Conservation (phyloP, 2,888 invertebrate genomes). For the Amblyteles armatorius region DNA sequence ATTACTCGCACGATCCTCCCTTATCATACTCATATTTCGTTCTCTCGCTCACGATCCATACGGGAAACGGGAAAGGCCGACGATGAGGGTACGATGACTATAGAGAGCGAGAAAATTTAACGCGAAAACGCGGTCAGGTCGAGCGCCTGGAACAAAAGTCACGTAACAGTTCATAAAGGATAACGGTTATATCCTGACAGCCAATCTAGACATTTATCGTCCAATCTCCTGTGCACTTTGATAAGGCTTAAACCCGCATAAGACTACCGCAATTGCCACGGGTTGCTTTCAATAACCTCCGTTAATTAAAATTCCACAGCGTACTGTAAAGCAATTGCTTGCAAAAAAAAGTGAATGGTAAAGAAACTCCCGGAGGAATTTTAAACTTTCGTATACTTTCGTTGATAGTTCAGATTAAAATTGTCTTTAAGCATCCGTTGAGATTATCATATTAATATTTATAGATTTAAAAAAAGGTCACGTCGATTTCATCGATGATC, state of each 20-base stretch:
- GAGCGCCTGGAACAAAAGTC: not conserved
- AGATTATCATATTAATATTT: not conserved
- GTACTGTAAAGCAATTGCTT: not conserved
- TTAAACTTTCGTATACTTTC: not conserved
- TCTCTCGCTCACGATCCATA: not conserved
- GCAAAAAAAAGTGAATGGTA: not conserved
- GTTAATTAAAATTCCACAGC: constrained; percentile 18
- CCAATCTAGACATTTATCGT: constrained; percentile 48
- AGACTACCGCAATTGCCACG: not conserved
- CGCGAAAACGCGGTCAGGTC: not conserved
- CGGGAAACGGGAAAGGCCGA: not conserved
- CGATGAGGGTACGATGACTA: not conserved
- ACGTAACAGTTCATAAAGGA: constrained; percentile 41
- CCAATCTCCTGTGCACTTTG: constrained; percentile 25
- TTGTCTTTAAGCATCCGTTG: not conserved
- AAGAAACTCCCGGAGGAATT: not conserved
- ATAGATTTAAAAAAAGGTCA: not conserved
- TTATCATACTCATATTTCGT: constrained; percentile 40
- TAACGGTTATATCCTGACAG: constrained; percentile 50
- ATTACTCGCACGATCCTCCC: constrained; percentile 11
- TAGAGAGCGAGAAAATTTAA: constrained; percentile 14
- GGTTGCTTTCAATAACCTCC: not conserved
- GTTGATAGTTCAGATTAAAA: not conserved
- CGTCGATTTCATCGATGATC: not conserved
- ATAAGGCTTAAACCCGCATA: not conserved